Conservation (phyloP, 2,797 vertebrate genomes). For the Protonibea diacanthus region DNA sequence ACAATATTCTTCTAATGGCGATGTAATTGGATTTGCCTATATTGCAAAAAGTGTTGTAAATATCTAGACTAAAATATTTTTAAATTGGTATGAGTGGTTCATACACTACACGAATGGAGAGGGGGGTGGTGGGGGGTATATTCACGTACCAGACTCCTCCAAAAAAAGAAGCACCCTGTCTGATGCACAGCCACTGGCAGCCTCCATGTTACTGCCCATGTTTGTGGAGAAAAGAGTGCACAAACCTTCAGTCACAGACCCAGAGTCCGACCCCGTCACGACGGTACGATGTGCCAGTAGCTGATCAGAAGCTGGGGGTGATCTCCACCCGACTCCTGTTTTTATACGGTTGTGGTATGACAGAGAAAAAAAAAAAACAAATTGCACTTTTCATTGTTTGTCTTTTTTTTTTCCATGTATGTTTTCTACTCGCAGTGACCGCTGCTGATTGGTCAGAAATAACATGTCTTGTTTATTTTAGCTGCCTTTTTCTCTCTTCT, state of each 20-base stretch:
- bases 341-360: constrained; percentile 69
- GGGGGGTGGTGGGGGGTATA: not conserved
- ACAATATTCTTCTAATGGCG: constrained; percentile 46
- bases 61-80: constrained; percentile 70
- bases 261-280: constrained; percentile 30
- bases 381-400: constrained; percentile 79
- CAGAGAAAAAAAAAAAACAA: constrained; percentile 61
- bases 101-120: constrained; percentile 37
- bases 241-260: constrained; percentile 41
- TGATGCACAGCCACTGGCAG: constrained; percentile 69
- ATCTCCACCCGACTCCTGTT: constrained; percentile 52
- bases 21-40: constrained; percentile 54
- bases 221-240: constrained; percentile 39
- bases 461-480: constrained; percentile 73
- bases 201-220: constrained; percentile 61
- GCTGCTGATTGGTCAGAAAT: constrained; percentile 73
- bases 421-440: constrained; percentile 79
- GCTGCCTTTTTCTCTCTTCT: constrained; percentile 68
- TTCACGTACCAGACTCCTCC: constrained; percentile 24
- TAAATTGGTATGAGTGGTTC: constrained; percentile 55
- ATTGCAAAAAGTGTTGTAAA: constrained; percentile 61
- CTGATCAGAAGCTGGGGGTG: constrained; percentile 45
- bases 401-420: constrained; percentile 57
- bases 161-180: constrained; percentile 45
- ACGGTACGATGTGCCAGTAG: constrained; percentile 28